These are phyloP conservation scores for Meandrina meandrites DNA, from an alignment of 92 coral and sea anemone genomes.

Conservation along the genomic window DNA sequence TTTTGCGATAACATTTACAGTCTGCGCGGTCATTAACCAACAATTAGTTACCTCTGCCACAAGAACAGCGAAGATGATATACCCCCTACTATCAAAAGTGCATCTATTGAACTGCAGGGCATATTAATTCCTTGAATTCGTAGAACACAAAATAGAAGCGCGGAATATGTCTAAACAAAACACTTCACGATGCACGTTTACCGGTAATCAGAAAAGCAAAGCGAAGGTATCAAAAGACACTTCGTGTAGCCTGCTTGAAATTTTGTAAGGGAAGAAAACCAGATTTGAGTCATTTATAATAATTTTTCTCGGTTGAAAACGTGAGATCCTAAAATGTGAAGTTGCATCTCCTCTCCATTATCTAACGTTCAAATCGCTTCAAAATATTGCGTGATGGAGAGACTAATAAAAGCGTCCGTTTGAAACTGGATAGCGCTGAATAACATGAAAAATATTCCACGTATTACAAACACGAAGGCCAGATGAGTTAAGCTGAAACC, in stretches of 20 bases:
- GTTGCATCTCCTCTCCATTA: background rate
- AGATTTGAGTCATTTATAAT: background rate
- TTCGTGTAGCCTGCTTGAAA: background rate
- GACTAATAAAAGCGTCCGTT: background rate
- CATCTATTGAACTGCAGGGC: background rate
- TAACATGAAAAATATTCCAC: background rate
- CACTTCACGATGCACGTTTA: background rate
- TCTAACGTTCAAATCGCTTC: too few relatives aligned
- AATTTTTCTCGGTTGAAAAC: background rate
- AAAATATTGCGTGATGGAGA: background rate
- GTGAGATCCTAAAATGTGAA: background rate
- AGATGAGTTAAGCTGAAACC: background rate
- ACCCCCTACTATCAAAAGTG: background rate
- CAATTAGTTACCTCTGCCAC: background rate
- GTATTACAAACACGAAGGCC: background rate
- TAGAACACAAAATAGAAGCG: background rate
- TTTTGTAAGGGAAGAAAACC: background rate
- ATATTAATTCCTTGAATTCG: background rate
- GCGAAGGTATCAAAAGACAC: background rate
- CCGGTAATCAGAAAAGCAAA: background rate
- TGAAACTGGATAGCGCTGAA: conserved; percentile 11
- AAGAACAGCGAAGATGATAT: background rate
- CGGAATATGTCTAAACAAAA: conserved; percentile 4
- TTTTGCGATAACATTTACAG: background rate
- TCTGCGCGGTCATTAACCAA: background rate